Conservation (phyloP, 2,113 vertebrate species). For the Gopherus flavomarginatus region DNA sequence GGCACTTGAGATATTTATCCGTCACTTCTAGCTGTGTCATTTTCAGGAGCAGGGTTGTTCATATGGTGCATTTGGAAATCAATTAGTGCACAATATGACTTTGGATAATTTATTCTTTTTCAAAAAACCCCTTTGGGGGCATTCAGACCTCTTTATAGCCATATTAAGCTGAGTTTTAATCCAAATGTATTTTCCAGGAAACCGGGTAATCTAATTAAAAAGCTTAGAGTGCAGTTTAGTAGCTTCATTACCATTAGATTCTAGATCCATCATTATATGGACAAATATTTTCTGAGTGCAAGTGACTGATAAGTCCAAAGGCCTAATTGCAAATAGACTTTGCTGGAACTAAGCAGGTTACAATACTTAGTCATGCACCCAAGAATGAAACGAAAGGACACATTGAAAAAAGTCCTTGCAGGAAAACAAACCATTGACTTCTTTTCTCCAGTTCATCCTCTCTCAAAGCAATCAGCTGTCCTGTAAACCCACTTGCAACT, state of each 20-base stretch:
- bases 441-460: background rate
- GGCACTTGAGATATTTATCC: background rate
- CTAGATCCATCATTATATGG: background rate
- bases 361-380: conserved; percentile 9
- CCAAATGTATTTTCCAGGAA: conserved; percentile 61
- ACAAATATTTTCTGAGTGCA: conserved; percentile 44
- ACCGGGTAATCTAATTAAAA: conserved; percentile 66
- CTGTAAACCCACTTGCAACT: no score
- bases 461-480: background rate
- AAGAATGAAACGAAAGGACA: conserved; percentile 43
- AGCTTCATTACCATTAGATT: conserved; percentile 49
- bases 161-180: conserved; percentile 61
- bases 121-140: conserved; percentile 24
- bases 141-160: conserved; percentile 52
- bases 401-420: background rate
- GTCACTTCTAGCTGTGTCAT: background rate
- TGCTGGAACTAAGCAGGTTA: conserved; percentile 53
- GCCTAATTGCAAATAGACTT: conserved; percentile 46
- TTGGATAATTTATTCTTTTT: conserved; percentile 12
- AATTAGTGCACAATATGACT: conserved; percentile 37
- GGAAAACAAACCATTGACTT: rapidly evolving
- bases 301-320: conserved; percentile 36
- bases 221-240: conserved; percentile 48
- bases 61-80: background rate
- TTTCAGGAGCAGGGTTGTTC: background rate